Percentiles rank a stretch among this genome's conserved stretches.
Evolutionary conservation across 1,140 invertebrate species (phyloP).

Genomic region (Magallana gigas): DNA sequence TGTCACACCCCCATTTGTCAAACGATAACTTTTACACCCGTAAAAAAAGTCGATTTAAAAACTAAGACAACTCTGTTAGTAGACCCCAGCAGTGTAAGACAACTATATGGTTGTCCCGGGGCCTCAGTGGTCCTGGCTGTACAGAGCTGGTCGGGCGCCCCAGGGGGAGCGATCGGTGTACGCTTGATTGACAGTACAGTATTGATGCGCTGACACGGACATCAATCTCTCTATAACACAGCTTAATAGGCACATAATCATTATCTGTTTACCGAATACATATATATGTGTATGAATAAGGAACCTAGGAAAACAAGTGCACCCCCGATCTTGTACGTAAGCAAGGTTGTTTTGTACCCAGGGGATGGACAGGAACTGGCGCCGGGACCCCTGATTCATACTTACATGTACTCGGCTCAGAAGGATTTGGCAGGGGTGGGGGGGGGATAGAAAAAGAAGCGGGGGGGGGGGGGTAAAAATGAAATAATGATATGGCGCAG

Average conservation of each 20-base stretch:
- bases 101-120: constrained; percentile 17
- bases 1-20: constrained; percentile 13
- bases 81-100: neutral
- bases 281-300: neutral
- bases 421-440: too few relatives aligned
- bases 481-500: neutral
- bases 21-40: neutral
- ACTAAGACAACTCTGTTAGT: constrained; percentile 16
- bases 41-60: constrained; percentile 21
- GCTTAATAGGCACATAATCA: constrained; percentile 30
- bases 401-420: neutral
- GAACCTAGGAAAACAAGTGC: neutral
- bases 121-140: neutral
- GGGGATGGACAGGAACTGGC: neutral
- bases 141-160: neutral
- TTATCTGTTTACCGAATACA: constrained; percentile 27
- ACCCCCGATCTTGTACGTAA: neutral
- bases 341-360: constrained; percentile 7
- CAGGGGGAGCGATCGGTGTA: neutral
- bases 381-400: neutral
- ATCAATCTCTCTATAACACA: constrained; percentile 17
- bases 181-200: constrained; percentile 29
- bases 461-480: neutral
- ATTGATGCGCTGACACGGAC: constrained; percentile 16
- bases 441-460: neutral